Evolutionary conservation across 2,113 vertebrate genomes (phyloP).

Genomic region (Gallinago jamesoni): DNA sequence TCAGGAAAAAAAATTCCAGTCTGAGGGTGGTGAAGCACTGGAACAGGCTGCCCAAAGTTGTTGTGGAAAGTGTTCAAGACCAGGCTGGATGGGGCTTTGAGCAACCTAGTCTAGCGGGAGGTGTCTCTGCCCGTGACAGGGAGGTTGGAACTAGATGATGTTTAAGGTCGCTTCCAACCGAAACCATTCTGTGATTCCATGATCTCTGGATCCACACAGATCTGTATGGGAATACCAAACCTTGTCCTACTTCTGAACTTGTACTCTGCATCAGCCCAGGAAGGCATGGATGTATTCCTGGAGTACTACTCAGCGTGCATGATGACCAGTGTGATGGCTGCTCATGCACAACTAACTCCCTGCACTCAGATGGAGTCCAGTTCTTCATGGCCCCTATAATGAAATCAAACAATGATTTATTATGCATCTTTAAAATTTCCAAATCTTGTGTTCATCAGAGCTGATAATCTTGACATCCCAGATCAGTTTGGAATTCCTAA

Average conservation of each 20-base stretch:
- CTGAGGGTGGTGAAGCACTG: not conserved
- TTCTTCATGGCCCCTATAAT: not conserved
- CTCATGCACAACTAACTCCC: not conserved
- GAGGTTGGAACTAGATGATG: not conserved
- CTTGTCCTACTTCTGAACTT: not conserved
- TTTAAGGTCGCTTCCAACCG: not conserved
- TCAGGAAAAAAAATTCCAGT: not conserved
- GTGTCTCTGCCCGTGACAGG: too few species aligned
- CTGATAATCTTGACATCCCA: not conserved
- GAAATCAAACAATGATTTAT: not conserved
- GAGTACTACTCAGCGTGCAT: not conserved
- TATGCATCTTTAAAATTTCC: not conserved
- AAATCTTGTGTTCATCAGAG: not conserved
- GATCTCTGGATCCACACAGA: not conserved
- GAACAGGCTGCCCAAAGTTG: not conserved
- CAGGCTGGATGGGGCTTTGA: not conserved
- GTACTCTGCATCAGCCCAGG: not conserved
- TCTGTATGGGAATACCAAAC: not conserved
- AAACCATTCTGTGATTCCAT: not conserved
- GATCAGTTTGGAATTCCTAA: not conserved
- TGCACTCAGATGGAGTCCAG: not conserved
- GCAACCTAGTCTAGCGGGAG: not conserved
- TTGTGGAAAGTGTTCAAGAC: not conserved
- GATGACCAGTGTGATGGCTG: not conserved
- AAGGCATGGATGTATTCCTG: not conserved